These are phyloP conservation scores for Anagrus nilaparvatae DNA, from an alignment of 1,140 invertebrate species.

Conservation along the genomic window DNA sequence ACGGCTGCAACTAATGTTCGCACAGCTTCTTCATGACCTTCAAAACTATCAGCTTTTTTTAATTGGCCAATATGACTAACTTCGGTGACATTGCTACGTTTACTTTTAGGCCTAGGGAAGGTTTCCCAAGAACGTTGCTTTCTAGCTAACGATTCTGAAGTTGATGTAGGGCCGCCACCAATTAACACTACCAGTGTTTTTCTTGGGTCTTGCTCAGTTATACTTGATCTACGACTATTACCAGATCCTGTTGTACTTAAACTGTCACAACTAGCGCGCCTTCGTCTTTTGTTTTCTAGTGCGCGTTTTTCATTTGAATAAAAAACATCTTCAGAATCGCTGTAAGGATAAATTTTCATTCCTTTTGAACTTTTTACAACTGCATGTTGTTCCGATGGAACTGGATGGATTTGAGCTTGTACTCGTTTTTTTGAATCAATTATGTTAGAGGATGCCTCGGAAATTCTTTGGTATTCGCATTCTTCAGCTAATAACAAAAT, in stretches of 20 bases:
- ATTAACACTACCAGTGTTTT: slow-evolving; percentile 44
- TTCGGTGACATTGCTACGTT: slow-evolving; percentile 17
- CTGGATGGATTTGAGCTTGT: slow-evolving; percentile 45
- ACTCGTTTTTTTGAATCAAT: slow-evolving; percentile 41
- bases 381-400: slow-evolving; percentile 30
- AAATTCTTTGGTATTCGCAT: slow-evolving; percentile 52
- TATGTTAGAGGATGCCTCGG: slow-evolving; percentile 43
- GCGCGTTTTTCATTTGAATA: slow-evolving; percentile 32
- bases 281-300: slow-evolving; percentile 17
- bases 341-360: slow-evolving; percentile 46
- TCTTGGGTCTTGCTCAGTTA: slow-evolving; percentile 37
- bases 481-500: slow-evolving; percentile 32
- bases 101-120: slow-evolving; percentile 48
- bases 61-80: slow-evolving; percentile 29
- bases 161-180: slow-evolving; percentile 30
- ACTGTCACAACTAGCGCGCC: slow-evolving; percentile 37
- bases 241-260: slow-evolving; percentile 38
- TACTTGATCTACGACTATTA: slow-evolving; percentile 40
- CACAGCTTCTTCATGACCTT: slow-evolving; percentile 63
- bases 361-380: slow-evolving; percentile 23
- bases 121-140: slow-evolving; percentile 58
- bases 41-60: slow-evolving; percentile 56
- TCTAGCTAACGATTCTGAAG: slow-evolving; percentile 42
- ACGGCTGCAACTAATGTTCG: slow-evolving; percentile 59
- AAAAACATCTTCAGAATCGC: slow-evolving; percentile 53